Conservation (phyloP, 1,140 invertebrate species). For the Himalopsyche phryganea region DNA sequence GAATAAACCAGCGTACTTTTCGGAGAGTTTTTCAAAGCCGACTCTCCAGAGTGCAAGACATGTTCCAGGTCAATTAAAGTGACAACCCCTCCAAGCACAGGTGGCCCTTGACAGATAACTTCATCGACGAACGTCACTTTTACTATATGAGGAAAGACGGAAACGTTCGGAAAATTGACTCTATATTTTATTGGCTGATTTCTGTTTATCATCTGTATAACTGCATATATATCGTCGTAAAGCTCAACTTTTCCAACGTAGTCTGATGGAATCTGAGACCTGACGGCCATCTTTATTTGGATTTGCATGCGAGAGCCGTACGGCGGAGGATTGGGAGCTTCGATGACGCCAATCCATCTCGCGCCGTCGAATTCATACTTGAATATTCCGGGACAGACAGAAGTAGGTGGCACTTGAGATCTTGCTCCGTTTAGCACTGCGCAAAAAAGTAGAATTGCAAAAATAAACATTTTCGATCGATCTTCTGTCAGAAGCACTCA, state of each 20-base stretch:
- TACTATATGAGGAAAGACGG: slow-evolving; percentile 39
- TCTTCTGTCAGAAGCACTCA: too few relatives aligned
- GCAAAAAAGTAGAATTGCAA: background rate
- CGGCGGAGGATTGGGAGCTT: slow-evolving; percentile 37
- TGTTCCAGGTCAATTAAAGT: slow-evolving; percentile 43
- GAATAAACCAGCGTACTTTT: slow-evolving; percentile 6
- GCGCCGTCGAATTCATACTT: slow-evolving; percentile 39
- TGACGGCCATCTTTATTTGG: slow-evolving; percentile 37
- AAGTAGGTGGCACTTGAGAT: slow-evolving; percentile 19
- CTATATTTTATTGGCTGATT: slow-evolving; percentile 38
- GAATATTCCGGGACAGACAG: slow-evolving; percentile 48
- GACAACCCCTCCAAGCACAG: slow-evolving; percentile 31
- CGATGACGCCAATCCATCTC: slow-evolving; percentile 40
- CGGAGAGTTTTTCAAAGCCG: slow-evolving; percentile 21
- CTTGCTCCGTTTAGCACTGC: background rate
- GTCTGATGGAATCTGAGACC: slow-evolving; percentile 36
- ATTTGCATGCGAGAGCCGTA: slow-evolving; percentile 36
- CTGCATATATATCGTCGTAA: slow-evolving; percentile 35
- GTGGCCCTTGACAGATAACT: slow-evolving; percentile 36
- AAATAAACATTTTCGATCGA: too few relatives aligned
- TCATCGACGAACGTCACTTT: slow-evolving; percentile 38
- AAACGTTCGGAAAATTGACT: slow-evolving; percentile 40
- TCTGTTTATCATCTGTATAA: slow-evolving; percentile 33
- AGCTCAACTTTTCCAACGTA: slow-evolving; percentile 42
- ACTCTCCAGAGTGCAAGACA: slow-evolving; percentile 37